Evolutionary conservation across 2,888 invertebrate genomes (phyloP), one percentile per base, ranked within the genome.

Genomic region (Aquatica leii): DNA sequence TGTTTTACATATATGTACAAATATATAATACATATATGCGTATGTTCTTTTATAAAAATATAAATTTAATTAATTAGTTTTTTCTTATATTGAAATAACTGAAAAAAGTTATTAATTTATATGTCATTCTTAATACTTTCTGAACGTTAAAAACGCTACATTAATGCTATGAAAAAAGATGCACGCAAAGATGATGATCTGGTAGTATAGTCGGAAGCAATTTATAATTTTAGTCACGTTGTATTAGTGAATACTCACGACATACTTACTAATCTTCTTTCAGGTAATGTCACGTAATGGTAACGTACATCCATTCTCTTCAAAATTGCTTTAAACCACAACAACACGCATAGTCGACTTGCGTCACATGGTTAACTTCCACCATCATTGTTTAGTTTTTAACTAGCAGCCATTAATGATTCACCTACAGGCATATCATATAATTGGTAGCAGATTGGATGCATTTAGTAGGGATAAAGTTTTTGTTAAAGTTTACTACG

Each of bases 361-460:
- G 63, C 59, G 63, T 57, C 66, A 66, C 66, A 66, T 60, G 66
- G 60, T 50, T 35, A 59, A 17, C 55, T 15, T 21, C 48, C 35
- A 35, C 63, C 63, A 66, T 60, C 43, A 63, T 62, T 64, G 54
- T 55, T 55, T 55, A 60, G 60, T 64, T 66, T 60, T 60, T 57
- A 63, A 60, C 57, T 50, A 62, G 21, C 37, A 41, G 53, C 62
- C 60, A 66, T 66, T 61, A 64, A 64, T 48, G 54, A 64, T 66
- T 60, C 60, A 61, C 63, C 60, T 66, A 46, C 14, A 64, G 60
- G 66, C 54, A 54, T 46, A 46, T 20, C 18, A 37, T 50, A 43
- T 66, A 66, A 66, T 66, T 64, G 63, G 55, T 58, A 54, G 66
- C 66, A 64, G 64, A 64, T 66, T 67, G 59, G 58, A 17, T 46